Evolutionary conservation across 2,888 invertebrate genomes (phyloP), one percentile per base, ranked within the genome.

Genomic region (Exephanes ischioxanthus): DNA sequence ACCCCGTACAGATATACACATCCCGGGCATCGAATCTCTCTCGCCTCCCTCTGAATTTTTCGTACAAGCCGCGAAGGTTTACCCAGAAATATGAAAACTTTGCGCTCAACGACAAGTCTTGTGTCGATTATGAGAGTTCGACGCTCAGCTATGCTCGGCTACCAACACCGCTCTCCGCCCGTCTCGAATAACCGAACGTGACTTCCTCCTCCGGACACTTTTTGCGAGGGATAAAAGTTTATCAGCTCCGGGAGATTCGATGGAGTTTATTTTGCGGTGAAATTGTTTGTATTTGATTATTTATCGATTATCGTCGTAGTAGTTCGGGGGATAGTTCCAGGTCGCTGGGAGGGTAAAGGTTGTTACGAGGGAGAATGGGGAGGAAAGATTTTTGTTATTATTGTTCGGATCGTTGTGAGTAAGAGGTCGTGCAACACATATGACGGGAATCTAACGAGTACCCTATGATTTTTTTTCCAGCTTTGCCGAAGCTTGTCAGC

Each of bases 71-170:
- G 30, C 33, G 61, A 63, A 63, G 73, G 48, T 75, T 48, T 67
- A 75, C 66, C 45, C 78, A 70, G 72, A 63, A 83, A 86, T 86
- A 86, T 86, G 85, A 86, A 86, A 86, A 86, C 83, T 86, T 86
- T 83, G 73, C 66, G 67, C 77, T 19, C 48, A 53, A 86, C 77
- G 80, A 86, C 83, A 48, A 80, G 85, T 77, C 76, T 73, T 76
- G 37, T 67, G 80, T 80, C 83, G 83, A 86, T 83, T 80, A 86
- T 77, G 85, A 73, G 85, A 85, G 33, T 82, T 85, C 55, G 77
- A 77, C 53, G 77, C 30, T 71, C 22, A 78, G 61, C 70, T 33
- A 26, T 37, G 33, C 61, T 68, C 51, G 16, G 48, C 33, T 22
- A 45, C 1, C 37, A 26, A 26, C 26, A 7, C 7, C 58, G 70